Conservation (phyloP, 2,888 invertebrate genomes). For the Nymphalis urticae region DNA sequence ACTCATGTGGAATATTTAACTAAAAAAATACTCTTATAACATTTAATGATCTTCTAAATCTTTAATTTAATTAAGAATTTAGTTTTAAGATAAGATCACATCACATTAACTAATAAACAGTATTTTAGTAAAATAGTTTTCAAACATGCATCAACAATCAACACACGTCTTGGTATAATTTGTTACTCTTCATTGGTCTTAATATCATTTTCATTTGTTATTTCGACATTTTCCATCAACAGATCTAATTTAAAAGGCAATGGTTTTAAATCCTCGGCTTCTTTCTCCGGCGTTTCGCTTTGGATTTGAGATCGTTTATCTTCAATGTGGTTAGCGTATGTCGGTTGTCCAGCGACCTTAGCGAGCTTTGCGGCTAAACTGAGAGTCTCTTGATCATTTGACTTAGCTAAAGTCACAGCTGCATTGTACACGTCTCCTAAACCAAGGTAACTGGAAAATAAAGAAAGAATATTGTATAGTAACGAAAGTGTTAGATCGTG, state of each 20-base stretch:
- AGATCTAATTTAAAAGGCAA: constrained; percentile 51
- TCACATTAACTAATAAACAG: no score
- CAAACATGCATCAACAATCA: no score
- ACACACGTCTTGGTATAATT: background rate
- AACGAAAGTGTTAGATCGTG: no score
- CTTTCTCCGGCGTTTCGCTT: constrained; percentile 23
- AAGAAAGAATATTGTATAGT: no score
- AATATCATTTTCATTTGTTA: background rate
- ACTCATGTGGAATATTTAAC: no score
- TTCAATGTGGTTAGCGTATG: constrained; percentile 61
- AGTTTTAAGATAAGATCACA: no score
- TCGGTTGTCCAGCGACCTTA: constrained; percentile 65
- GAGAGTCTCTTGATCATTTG: constrained; percentile 76
- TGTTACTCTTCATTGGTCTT: background rate
- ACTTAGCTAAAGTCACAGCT: constrained; percentile 80
- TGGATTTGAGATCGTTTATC: constrained; percentile 47
- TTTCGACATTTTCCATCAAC: constrained; percentile 37
- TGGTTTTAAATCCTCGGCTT: constrained; percentile 37
- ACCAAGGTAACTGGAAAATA: constrained; percentile 77
- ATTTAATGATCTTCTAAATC: no score
- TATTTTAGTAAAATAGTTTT: no score
- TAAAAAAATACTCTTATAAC: no score
- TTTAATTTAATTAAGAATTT: no score
- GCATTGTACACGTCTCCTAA: constrained; percentile 83
- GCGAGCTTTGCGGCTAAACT: constrained; percentile 83